A percentile compares a stretch with the other conserved stretches of the same genome.
These are phyloP conservation scores for Polypterus senegalus DNA, from an alignment of 2,113 vertebrate species.

Conservation along the genomic window DNA sequence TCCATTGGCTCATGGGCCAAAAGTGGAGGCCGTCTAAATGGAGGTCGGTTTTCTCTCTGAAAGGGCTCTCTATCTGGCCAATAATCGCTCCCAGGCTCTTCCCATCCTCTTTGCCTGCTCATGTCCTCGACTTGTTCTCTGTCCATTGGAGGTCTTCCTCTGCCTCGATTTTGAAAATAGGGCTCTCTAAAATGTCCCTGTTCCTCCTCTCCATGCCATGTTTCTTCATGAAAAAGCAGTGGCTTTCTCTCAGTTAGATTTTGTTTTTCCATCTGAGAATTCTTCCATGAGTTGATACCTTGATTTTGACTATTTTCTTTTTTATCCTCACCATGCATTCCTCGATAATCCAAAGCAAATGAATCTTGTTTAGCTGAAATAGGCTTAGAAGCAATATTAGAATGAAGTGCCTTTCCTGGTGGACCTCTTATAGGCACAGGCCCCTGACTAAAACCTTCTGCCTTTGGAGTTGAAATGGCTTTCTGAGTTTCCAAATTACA, in stretches of 20 bases:
- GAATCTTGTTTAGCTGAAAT: slow-evolving; percentile 23
- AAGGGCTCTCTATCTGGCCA: slow-evolving; percentile 60
- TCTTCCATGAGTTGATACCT: slow-evolving; percentile 38
- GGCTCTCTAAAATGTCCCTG: slow-evolving; percentile 50
- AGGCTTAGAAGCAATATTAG: slow-evolving; percentile 9
- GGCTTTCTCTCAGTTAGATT: slow-evolving; percentile 31
- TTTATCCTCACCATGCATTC: slow-evolving; percentile 36
- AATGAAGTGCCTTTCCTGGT: too few relatives aligned
- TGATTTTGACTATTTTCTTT: slow-evolving; percentile 19
- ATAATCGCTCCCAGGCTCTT: slow-evolving; percentile 61
- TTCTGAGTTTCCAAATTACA: slow-evolving; percentile 27
- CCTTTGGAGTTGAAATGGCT: slow-evolving; percentile 6
- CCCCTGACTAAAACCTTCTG: too few relatives aligned
- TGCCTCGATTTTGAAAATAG: slow-evolving; percentile 49
- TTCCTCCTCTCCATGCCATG: slow-evolving; percentile 56
- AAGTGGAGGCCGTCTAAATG: slow-evolving; percentile 49
- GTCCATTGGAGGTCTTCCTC: slow-evolving; percentile 41
- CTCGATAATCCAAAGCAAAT: slow-evolving; percentile 35
- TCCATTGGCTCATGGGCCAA: slow-evolving; percentile 43
- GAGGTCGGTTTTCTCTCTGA: slow-evolving; percentile 63
- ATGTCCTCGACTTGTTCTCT: slow-evolving; percentile 47
- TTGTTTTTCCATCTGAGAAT: slow-evolving; percentile 39
- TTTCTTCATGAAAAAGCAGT: slow-evolving; percentile 27
- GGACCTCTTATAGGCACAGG: too few relatives aligned
- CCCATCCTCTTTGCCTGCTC: slow-evolving; percentile 69